Conservation (phyloP, 1,140 invertebrate species). For the Nephila pilipes region DNA sequence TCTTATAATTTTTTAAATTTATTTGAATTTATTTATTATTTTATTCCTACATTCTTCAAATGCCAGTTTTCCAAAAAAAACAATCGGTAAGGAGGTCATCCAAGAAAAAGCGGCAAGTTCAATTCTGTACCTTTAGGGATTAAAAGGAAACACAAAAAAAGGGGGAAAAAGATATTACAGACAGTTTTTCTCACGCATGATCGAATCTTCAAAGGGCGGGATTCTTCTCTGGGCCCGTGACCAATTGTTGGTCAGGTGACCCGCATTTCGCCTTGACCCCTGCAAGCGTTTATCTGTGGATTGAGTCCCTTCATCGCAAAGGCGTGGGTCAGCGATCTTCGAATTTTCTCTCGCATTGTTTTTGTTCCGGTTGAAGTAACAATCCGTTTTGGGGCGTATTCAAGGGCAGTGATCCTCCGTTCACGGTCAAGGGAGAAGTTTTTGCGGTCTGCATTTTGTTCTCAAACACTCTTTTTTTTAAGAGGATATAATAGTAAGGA, state of each 20-base stretch:
- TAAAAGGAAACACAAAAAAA: neutral
- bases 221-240: neutral
- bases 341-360: constrained; percentile 9
- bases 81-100: no score
- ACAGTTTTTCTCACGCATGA: constrained; percentile 1
- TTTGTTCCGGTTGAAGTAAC: constrained; percentile 2
- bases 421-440: no score
- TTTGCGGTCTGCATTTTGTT: no score
- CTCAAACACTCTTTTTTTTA: no score
- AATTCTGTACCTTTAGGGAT: no score
- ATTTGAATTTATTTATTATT: no score
- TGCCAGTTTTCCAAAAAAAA: no score
- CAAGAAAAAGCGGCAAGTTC: no score
- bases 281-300: neutral
- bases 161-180: neutral
- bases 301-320: neutral
- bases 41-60: no score
- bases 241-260: constrained; percentile 24
- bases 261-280: neutral
- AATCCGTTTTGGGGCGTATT: neutral
- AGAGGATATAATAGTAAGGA: no score
- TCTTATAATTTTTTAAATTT: no score
- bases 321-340: neutral
- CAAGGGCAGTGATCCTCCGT: neutral
- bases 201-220: neutral